phyloP scores from a whole-genome alignment of 1,140 invertebrate genomes.

The Antheraea pernyi region DNA sequence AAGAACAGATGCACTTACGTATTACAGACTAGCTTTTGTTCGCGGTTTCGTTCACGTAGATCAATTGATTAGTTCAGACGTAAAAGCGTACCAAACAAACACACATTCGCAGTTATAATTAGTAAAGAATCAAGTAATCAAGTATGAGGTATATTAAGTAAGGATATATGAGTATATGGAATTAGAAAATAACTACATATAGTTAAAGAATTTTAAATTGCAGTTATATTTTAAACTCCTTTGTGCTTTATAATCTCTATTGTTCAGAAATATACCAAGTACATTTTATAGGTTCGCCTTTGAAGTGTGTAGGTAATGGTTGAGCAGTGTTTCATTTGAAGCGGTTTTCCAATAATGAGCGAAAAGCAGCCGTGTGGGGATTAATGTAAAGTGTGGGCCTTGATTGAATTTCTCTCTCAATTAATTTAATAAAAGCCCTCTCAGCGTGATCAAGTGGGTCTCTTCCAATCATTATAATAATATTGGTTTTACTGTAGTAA shows the following conservation, averaged over 20 bases:
- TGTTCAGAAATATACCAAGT: not conserved
- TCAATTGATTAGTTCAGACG: too few relatives aligned
- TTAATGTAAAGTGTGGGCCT: slow-evolving; percentile 29
- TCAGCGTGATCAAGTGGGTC: slow-evolving; percentile 22
- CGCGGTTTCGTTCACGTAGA: too few relatives aligned
- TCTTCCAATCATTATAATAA: slow-evolving; percentile 4
- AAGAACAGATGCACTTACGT: too few relatives aligned
- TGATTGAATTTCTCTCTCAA: slow-evolving; percentile 40
- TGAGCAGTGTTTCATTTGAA: slow-evolving; percentile 25
- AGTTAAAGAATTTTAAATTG: too few relatives aligned
- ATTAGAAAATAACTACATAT: too few relatives aligned
- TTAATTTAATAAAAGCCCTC: slow-evolving; percentile 33
- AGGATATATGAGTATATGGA: too few relatives aligned
- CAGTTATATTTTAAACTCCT: not conserved
- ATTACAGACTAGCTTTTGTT: too few relatives aligned
- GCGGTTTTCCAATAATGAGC: slow-evolving; percentile 33
- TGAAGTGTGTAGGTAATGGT: slow-evolving; percentile 17
- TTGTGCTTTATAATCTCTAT: not conserved
- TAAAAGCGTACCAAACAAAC: too few relatives aligned
- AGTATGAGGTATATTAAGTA: too few relatives aligned
- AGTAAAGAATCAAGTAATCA: too few relatives aligned
- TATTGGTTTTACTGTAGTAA: slow-evolving; percentile 8
- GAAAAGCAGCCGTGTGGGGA: slow-evolving; percentile 28
- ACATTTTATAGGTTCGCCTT: slow-evolving; percentile 11
- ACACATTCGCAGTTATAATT: too few relatives aligned